Percentiles rank a stretch among this genome's conserved stretches.
Evolutionary conservation across 1,140 invertebrate genomes (phyloP).

Genomic region (Cyclargus thomasi): DNA sequence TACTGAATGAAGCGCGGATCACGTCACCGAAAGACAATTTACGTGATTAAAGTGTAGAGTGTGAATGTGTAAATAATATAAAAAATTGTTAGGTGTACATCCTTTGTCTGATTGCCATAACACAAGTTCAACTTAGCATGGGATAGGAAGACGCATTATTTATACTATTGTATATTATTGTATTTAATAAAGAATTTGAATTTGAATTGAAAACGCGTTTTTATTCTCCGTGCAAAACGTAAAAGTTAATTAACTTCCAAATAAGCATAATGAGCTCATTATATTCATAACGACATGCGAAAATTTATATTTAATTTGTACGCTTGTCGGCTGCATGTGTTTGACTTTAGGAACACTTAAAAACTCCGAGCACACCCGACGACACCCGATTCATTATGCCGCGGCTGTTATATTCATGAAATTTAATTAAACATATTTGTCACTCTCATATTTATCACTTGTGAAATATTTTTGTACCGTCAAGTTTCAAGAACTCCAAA

Average conservation of each 20-base stretch:
- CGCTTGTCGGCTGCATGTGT: not conserved
- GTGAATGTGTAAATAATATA: no score
- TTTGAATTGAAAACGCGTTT: not conserved
- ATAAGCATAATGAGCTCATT: not conserved
- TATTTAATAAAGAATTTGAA: no score
- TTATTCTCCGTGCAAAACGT: not conserved
- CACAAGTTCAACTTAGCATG: no score
- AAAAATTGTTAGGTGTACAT: no score
- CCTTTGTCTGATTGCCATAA: no score
- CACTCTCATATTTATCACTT: not conserved
- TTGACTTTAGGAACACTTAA: not conserved
- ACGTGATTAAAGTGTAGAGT: no score
- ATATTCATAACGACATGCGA: not conserved
- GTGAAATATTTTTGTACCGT: no score
- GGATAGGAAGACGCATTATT: no score
- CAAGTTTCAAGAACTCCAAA: not conserved
- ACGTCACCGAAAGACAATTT: no score
- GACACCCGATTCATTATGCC: not conserved
- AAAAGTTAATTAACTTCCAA: not conserved
- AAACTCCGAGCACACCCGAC: not conserved
- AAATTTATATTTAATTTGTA: conserved; percentile 2
- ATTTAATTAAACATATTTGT: not conserved
- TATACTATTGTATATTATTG: no score
- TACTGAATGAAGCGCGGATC: no score
- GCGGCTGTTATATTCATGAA: not conserved